A percentile compares a stretch with the other conserved stretches of the same genome.
phyloP scores from a whole-genome alignment of 2,113 vertebrate species.

The Xyliphius kryptos region DNA sequence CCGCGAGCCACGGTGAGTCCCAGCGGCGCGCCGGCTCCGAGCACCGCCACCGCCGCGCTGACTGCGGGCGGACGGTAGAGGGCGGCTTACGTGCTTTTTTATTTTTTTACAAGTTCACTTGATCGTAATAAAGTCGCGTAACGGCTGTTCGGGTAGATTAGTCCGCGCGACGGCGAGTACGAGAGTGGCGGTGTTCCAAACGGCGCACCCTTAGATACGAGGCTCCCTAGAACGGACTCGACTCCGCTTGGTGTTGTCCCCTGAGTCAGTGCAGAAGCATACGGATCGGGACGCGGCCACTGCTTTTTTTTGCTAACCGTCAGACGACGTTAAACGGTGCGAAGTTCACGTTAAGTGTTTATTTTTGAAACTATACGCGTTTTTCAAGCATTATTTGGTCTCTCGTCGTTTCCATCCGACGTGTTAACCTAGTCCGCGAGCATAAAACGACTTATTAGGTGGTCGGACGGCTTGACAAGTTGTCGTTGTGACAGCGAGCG shows the following conservation, averaged over 20 bases:
- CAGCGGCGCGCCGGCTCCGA: no score
- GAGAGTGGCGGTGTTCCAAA: not conserved
- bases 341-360: not conserved
- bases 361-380: no score
- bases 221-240: no score
- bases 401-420: no score
- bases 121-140: not conserved
- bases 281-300: not conserved
- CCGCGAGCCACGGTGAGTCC: constrained; percentile 54
- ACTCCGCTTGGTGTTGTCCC: no score
- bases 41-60: no score
- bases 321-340: not conserved
- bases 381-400: no score
- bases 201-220: not conserved
- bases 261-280: not conserved
- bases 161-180: not conserved
- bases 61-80: no score
- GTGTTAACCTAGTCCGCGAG: not conserved
- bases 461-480: constrained; percentile 9
- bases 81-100: not conserved
- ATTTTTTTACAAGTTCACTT: not conserved
- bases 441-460: not conserved
- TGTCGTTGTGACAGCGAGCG: constrained; percentile 15
- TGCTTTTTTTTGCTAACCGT: not conserved
- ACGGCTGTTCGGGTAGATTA: not conserved